phyloP scores from a whole-genome alignment of 2,113 vertebrate genomes.

The Ptilorrhoa leucosticta region DNA sequence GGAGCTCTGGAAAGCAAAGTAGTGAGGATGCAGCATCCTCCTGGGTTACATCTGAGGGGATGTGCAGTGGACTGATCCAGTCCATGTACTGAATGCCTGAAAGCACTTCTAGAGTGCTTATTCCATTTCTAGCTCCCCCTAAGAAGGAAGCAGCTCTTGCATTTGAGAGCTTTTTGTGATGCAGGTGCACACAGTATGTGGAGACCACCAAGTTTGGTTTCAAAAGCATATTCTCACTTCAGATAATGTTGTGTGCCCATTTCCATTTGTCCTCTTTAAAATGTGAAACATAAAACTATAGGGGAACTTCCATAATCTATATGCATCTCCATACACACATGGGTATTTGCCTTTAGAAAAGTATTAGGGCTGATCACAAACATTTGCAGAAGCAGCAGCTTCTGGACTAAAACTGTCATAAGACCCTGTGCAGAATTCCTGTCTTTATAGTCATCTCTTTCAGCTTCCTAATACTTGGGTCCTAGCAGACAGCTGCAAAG shows the following conservation, averaged over 20 bases:
- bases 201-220: not conserved
- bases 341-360: not conserved
- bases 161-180: rapidly evolving
- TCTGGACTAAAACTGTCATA: not conserved
- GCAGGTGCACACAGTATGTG: not conserved
- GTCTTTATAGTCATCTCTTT: not conserved
- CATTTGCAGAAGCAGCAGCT: not conserved
- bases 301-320: not conserved
- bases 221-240: not conserved
- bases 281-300: not conserved
- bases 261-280: not conserved
- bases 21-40: not conserved
- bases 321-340: not conserved
- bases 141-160: not conserved
- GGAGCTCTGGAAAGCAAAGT: not conserved
- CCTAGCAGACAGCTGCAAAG: not conserved
- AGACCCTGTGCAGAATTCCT: not conserved
- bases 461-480: not conserved
- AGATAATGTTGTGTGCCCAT: not conserved
- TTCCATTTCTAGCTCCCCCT: not conserved
- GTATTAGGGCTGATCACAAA: not conserved
- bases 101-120: not conserved
- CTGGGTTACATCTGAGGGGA: rapidly evolving
- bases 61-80: not conserved
- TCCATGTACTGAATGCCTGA: not conserved